Percentiles rank a stretch among this genome's conserved stretches.
Conservation (phyloP, 2,113 vertebrate genomes). For the Cephalopterus ornatus region DNA sequence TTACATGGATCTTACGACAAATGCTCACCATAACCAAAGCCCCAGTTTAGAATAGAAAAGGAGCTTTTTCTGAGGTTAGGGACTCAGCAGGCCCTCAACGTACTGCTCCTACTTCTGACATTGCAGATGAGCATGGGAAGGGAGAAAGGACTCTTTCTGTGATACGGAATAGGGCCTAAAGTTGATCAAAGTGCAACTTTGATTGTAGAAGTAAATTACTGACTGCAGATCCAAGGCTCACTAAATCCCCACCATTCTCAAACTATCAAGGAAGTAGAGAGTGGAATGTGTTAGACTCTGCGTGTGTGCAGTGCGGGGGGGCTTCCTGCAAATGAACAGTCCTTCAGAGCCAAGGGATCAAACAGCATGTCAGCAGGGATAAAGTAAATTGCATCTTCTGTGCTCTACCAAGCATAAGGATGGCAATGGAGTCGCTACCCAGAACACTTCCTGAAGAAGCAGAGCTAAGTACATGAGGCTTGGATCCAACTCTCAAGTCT, state of each 20-base stretch:
- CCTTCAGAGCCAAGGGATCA: neutral
- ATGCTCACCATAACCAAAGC: neutral
- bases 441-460: neutral
- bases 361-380: neutral
- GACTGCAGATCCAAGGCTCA: neutral
- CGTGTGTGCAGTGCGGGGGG: neutral
- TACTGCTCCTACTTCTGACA: neutral
- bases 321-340: neutral
- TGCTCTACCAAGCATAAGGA: neutral
- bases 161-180: neutral
- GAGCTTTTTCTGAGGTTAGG: neutral
- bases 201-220: neutral
- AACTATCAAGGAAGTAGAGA: neutral
- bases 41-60: neutral
- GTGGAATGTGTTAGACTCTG: neutral
- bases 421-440: neutral
- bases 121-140: accelerated
- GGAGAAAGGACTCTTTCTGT: neutral
- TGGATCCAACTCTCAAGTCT: neutral
- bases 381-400: neutral
- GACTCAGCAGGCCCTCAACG: neutral
- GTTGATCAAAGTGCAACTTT: neutral
- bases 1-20: neutral
- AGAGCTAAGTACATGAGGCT: neutral
- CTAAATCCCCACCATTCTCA: neutral